Evolutionary conservation across 2,113 vertebrate species (phyloP).

Genomic region (Clupea harengus): DNA sequence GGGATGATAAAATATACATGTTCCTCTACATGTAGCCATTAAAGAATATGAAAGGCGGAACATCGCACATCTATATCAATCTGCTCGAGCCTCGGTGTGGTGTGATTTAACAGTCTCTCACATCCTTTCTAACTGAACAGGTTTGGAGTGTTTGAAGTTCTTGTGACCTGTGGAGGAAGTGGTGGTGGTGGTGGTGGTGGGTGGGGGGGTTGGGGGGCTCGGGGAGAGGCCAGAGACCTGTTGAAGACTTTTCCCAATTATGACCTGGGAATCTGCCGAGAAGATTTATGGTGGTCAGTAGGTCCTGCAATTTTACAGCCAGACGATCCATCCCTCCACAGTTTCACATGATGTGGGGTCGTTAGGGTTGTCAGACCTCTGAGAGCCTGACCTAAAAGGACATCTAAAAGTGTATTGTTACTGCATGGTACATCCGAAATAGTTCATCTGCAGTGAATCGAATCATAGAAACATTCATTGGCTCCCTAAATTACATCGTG

Average conservation of each 20-base stretch:
- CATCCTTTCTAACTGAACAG: neutral
- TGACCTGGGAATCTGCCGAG: constrained; percentile 65
- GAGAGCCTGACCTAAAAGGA: neutral
- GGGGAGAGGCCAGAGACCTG: constrained; percentile 44
- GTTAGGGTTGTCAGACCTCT: neutral
- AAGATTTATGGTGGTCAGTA: constrained; percentile 71
- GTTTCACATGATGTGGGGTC: neutral
- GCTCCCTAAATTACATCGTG: neutral
- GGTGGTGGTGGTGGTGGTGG: no score
- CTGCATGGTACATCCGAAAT: neutral
- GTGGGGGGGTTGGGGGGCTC: no score
- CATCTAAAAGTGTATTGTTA: neutral
- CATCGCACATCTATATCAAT: neutral
- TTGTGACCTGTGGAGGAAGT: neutral
- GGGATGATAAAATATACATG: neutral
- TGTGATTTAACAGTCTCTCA: neutral
- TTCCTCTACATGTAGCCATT: neutral
- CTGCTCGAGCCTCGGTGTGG: neutral
- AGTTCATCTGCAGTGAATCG: neutral
- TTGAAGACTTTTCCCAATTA: constrained; percentile 54
- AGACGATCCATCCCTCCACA: neutral
- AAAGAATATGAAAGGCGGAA: neutral
- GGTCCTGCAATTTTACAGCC: constrained; percentile 37
- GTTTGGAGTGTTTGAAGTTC: neutral
- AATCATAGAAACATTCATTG: neutral